These are phyloP conservation scores for Acanthacorydalis orientalis DNA, from an alignment of 2,888 invertebrate genomes.

Conservation along the genomic window DNA sequence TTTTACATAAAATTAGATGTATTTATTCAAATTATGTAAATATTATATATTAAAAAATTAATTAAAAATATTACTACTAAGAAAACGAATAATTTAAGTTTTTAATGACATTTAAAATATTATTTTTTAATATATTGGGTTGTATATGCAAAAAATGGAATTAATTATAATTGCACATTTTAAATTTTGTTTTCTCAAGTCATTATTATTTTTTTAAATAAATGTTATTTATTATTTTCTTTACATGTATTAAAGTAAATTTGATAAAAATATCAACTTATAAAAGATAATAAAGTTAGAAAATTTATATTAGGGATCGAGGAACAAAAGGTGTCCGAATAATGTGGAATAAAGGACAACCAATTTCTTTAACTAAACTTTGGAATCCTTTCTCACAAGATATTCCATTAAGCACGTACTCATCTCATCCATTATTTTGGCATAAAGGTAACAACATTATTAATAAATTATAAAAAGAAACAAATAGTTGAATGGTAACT, in stretches of 20 bases:
- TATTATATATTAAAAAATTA: too few relatives aligned
- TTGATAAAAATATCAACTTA: too few relatives aligned
- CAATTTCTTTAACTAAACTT: conserved; percentile 45
- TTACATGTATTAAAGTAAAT: not conserved
- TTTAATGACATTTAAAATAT: too few relatives aligned
- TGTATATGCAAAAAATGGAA: too few relatives aligned
- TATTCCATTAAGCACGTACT: conserved; percentile 62
- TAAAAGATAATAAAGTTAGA: not conserved
- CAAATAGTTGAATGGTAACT: too few relatives aligned
- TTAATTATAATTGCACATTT: not conserved
- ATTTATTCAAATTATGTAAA: too few relatives aligned
- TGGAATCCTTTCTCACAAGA: conserved; percentile 76
- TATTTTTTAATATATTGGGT: too few relatives aligned
- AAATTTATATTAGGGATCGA: conserved; percentile 38
- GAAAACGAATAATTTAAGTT: too few relatives aligned
- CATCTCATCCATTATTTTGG: conserved; percentile 64
- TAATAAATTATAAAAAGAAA: too few relatives aligned
- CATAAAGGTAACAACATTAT: conserved; percentile 40
- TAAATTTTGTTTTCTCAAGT: conserved; percentile 1
- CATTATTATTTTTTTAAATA: conserved; percentile 5
- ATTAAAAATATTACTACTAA: too few relatives aligned
- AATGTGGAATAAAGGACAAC: conserved; percentile 61
- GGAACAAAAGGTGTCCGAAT: conserved; percentile 57
- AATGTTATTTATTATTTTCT: too few relatives aligned
- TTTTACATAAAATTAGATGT: too few relatives aligned